Conservation (phyloP, 2,888 invertebrate genomes). For the Parnassius smintheus region DNA sequence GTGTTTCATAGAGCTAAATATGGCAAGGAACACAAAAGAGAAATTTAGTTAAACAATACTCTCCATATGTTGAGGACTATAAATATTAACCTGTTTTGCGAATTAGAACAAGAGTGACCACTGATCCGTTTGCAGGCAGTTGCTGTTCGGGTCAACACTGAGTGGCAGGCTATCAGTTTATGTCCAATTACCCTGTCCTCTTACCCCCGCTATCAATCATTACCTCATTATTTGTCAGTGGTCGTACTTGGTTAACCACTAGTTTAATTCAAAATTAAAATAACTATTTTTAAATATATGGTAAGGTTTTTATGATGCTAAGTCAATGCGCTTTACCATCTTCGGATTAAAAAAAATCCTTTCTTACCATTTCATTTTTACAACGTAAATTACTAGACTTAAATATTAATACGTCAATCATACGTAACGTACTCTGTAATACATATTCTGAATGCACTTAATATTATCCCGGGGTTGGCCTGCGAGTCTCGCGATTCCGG, state of each 20-base stretch:
- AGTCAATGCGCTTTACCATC: too few species aligned
- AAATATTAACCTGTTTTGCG: slow-evolving; percentile 3
- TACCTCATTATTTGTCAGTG: slow-evolving; percentile 18
- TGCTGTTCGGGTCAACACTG: slow-evolving; percentile 4
- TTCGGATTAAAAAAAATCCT: too few species aligned
- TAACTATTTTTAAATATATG: not conserved
- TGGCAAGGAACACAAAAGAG: too few species aligned
- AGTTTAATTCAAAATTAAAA: slow-evolving; percentile 4
- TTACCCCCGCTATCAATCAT: slow-evolving; percentile 32
- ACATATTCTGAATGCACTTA: slow-evolving; percentile 37
- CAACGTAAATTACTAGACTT: too few species aligned
- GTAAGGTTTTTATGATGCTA: too few species aligned
- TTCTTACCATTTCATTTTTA: too few species aligned
- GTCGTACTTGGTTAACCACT: slow-evolving; percentile 21
- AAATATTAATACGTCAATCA: not conserved
- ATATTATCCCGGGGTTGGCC: slow-evolving; percentile 33
- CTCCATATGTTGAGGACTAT: too few species aligned
- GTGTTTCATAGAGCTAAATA: too few species aligned
- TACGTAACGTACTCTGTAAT: not conserved
- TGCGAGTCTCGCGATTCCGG: slow-evolving; percentile 29
- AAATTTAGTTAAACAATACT: too few species aligned
- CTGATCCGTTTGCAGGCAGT: not conserved
- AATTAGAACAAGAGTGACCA: not conserved
- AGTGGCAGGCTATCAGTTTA: slow-evolving; percentile 56
- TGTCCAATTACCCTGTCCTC: slow-evolving; percentile 58